These are phyloP conservation scores for Thumatha senex DNA, from an alignment of 2,888 invertebrate species.

Conservation along the genomic window DNA sequence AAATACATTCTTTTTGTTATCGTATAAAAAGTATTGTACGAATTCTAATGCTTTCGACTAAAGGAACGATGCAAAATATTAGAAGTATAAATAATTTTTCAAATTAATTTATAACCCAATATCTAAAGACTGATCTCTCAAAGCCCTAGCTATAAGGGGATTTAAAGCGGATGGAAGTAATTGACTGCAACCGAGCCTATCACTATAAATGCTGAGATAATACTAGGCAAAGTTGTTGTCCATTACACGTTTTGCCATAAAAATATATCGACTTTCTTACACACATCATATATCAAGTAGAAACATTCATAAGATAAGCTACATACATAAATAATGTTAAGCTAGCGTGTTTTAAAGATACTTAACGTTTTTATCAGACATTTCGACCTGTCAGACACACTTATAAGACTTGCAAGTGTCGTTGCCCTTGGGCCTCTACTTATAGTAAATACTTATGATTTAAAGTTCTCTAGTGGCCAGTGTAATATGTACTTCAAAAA, in stretches of 20 bases:
- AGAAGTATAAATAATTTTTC: no score
- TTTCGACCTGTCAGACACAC: slow-evolving; percentile 10
- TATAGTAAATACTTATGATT: slow-evolving; percentile 2
- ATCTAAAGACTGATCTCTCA: no score
- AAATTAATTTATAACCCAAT: no score
- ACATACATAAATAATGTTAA: slow-evolving; percentile 4
- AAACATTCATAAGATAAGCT: slow-evolving; percentile 6
- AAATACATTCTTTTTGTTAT: no score
- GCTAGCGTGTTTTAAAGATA: slow-evolving; percentile 3
- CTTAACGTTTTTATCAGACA: slow-evolving; percentile 18
- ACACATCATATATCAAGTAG: slow-evolving; percentile 6
- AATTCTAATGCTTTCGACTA: no score
- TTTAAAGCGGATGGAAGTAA: no score
- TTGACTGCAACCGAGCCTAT: no score
- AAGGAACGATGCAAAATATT: no score
- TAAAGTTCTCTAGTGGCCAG: slow-evolving; percentile 1
- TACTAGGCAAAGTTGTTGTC: no score
- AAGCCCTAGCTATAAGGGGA: no score
- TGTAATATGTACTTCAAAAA: not conserved
- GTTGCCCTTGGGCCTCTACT: slow-evolving; percentile 8
- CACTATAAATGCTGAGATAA: no score
- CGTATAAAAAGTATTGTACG: not conserved
- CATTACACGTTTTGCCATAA: not conserved
- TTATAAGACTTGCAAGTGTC: slow-evolving; percentile 13
- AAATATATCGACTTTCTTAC: not conserved